Evolutionary conservation across 30 jellyfish, hydroid and myxozoan species (phyloP), one percentile per base, ranked within the genome.

Genomic region (Chironex yamaguchii): DNA sequence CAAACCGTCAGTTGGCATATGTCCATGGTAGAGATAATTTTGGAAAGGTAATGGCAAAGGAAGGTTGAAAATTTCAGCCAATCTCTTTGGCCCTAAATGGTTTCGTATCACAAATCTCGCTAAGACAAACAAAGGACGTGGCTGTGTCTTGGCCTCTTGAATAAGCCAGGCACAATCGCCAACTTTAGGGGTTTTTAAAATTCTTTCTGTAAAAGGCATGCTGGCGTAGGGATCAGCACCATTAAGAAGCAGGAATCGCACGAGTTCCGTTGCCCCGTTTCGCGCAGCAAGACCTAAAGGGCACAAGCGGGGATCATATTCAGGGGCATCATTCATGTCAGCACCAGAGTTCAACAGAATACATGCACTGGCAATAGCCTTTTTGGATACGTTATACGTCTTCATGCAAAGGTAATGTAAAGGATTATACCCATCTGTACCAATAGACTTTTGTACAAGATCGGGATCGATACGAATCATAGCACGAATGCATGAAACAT

Each of bases 191-290:
- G 62, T 86, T 11, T 83, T 68, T 24, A 88, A 71, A 79, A 72
- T 74, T 32, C 93, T 32, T 23, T 77, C 96, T 30, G 52, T 67
- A 66, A 82, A 77, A 58, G 69, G 74, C n/a, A 51, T 27, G 42
- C 80, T 81, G n/a, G 68, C 49, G 35, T 70, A 27, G 0, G 97
- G 88, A 9, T 53, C 48, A 2, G 92, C 89, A 32, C 97, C 97
- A 30, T 65, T 63, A 12, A 49, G 31, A 29, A 93, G 76, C 72
- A 93, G 69, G 35, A 67, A 80, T 31, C 70, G 70, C 22, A 87
- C 98, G 2, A 93, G 88, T 24, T 74, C 90, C 26, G 32, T 32
- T 4, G 98, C 97, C n/a, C 98, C 98, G 53, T 93, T 93, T 30
- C 96, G 68, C 20, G 94, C 96, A 0, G 98, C 97, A 9, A 87